Evolutionary conservation across 2,113 vertebrate genomes (phyloP), one percentile per base, ranked within the genome.

Genomic region (Gorsachius goisagi): DNA sequence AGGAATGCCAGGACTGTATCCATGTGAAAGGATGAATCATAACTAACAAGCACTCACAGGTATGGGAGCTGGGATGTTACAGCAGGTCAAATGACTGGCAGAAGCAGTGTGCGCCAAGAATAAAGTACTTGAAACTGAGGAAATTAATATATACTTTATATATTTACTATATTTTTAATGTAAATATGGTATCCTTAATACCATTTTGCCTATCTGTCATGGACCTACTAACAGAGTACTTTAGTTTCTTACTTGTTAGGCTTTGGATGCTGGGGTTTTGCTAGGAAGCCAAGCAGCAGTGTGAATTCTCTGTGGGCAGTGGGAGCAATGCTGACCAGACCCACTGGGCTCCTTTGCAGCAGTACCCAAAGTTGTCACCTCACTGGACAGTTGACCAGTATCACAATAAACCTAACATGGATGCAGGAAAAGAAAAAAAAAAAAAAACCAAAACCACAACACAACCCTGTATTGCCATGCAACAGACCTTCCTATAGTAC

Each of bases 11-110:
- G 82, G 78, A 88, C 8, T 63, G 26, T 28, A 93, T 79, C 81
- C 53, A 52, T 85, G 63, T 59, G 39, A 49, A 72, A 93, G 62
- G 62, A 64, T 94, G 90, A 96, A 68, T 96, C 90, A 76, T 55
- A 79, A 59, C 56, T 44, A 76, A 88, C 85, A 91, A 89, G 90
- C 9, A 3, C 71, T 60, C 44, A 92, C 92, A 95, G 78, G 92
- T 91, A 72, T 2, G 9, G 56, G 60, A 91, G 59, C 41, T 71
- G 73, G 47, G 32, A 64, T 58, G 66, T 59, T 93, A 60, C 23
- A 88, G 66, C 66, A 26, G 39, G 49, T 50, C 66, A 76, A 47
- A 47, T 5, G 9, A 64, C 23, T 72, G 49, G 21, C 63, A 88
- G 66, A 93, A 66, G 45, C 33, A 90, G 49, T 53, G 60, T 12